Evolutionary conservation across 2,888 invertebrate species (phyloP).

Genomic region (Caenorhabditis plicata): DNA sequence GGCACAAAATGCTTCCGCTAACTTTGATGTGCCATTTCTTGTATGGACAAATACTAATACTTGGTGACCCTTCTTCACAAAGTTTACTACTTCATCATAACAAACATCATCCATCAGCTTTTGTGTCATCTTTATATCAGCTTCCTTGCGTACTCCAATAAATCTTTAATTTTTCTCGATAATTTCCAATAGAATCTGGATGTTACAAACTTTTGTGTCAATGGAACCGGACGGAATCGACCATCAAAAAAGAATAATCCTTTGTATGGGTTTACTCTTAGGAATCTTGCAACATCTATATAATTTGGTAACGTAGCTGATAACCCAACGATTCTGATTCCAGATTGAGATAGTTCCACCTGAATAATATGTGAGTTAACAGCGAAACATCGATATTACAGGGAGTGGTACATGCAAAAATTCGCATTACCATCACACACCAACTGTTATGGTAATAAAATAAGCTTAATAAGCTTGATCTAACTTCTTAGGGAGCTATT

Average conservation of each 20-base stretch:
- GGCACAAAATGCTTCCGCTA: slow-evolving; percentile 82
- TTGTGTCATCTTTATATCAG: slow-evolving; percentile 33
- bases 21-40: slow-evolving; percentile 88
- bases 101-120: slow-evolving; percentile 69
- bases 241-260: slow-evolving; percentile 73
- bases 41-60: slow-evolving; percentile 85
- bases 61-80: slow-evolving; percentile 87
- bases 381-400: not conserved
- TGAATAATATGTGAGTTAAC: too few species aligned
- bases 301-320: slow-evolving; percentile 96
- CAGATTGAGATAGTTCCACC: slow-evolving; percentile 72
- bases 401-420: too few species aligned
- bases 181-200: not conserved
- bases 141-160: slow-evolving; percentile 49
- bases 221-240: slow-evolving; percentile 83
- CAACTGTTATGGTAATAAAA: too few species aligned
- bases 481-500: too few species aligned
- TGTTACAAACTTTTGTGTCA: slow-evolving; percentile 49
- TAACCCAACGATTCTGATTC: slow-evolving; percentile 84
- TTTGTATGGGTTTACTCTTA: slow-evolving; percentile 85
- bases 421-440: too few species aligned
- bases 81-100: slow-evolving; percentile 85
- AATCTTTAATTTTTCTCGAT: slow-evolving; percentile 42
- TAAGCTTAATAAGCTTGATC: too few species aligned
- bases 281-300: slow-evolving; percentile 88